Base-by-base conservation (phyloP, 2,888 invertebrate genomes). In the Thecophora atra region DNA sequence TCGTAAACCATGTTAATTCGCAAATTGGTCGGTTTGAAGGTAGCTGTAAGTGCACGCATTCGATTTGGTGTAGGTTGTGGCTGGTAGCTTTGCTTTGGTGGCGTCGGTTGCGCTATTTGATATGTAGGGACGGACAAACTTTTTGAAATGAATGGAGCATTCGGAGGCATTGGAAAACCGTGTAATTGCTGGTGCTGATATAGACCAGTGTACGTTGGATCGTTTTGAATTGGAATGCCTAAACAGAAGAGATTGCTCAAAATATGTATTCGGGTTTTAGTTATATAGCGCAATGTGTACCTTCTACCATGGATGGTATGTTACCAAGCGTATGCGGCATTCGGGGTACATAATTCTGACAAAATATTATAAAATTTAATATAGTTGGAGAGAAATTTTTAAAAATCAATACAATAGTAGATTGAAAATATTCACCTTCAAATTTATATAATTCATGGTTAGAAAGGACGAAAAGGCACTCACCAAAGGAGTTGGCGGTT, bases 1-100 rank as follows among this genome's bases (percentile, higher is more conserved):
- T 90, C 89, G 79, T 94, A 91, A 75, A 89, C 88, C 0, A 89
- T 88, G 67, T 89, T 89, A 2, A 89, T 85, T 28, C 88, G 88
- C 42, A 91, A 78, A 19, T 89, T 84, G 75, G 87, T 83, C 6
- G 83, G 82, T 73, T 83, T 84, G 69, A 86, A 87, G 11, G 87
- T 82, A 24, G 85, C 81, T 67, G 82, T 58, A 75, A 73, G 72
- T 4, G 24, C 13, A 13, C 67, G 67, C 42, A 42, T 58, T 19
- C 30, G 30, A 13, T 30, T 30, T 30, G 70, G 68, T 30, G 74
- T 70, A 21, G 64, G 74, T 19, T 76, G 76, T 19, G 76, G 74
- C 67, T 77, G 77, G 70, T 77, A 76, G 58, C 76, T 76, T n/a
- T 5, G 76, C 72, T 76, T 74, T 75, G 24, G 70, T 78, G 42